phyloP scores from a whole-genome alignment of 2,888 invertebrate species.

The Archips xylosteana region DNA sequence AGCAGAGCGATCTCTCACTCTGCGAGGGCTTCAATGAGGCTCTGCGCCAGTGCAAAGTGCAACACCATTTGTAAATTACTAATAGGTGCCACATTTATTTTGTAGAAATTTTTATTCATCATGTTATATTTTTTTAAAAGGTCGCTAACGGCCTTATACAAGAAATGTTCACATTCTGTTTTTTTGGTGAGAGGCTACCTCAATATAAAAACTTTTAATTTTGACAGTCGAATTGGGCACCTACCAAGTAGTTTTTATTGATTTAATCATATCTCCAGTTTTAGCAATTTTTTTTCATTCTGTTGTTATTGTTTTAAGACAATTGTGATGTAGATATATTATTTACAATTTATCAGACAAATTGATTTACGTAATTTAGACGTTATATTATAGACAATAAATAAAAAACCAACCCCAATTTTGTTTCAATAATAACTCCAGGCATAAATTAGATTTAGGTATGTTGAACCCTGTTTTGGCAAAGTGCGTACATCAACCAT shows the following conservation, averaged over 20 bases:
- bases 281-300: slow-evolving; percentile 61
- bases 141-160: slow-evolving; percentile 52
- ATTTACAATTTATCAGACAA: slow-evolving; percentile 53
- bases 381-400: slow-evolving; percentile 59
- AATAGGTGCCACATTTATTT: slow-evolving; percentile 51
- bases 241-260: slow-evolving; percentile 66
- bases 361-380: slow-evolving; percentile 64
- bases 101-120: slow-evolving; percentile 41
- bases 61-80: slow-evolving; percentile 87
- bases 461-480: too few relatives aligned
- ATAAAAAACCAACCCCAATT: slow-evolving; percentile 53
- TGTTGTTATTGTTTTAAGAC: slow-evolving; percentile 52
- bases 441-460: too few relatives aligned
- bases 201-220: slow-evolving; percentile 53
- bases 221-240: slow-evolving; percentile 54
- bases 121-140: slow-evolving; percentile 53
- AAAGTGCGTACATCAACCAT: too few relatives aligned
- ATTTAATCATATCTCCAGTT: slow-evolving; percentile 45
- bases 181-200: slow-evolving; percentile 54
- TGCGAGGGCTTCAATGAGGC: slow-evolving; percentile 99
- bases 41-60: slow-evolving; percentile 96
- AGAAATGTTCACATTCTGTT: slow-evolving; percentile 51
- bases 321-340: slow-evolving; percentile 60
- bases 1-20: slow-evolving; percentile 94
- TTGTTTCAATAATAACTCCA: slow-evolving; percentile 47